Evolutionary conservation across 2,113 vertebrate genomes (phyloP).

Genomic region (Lasiurus cinereus): DNA sequence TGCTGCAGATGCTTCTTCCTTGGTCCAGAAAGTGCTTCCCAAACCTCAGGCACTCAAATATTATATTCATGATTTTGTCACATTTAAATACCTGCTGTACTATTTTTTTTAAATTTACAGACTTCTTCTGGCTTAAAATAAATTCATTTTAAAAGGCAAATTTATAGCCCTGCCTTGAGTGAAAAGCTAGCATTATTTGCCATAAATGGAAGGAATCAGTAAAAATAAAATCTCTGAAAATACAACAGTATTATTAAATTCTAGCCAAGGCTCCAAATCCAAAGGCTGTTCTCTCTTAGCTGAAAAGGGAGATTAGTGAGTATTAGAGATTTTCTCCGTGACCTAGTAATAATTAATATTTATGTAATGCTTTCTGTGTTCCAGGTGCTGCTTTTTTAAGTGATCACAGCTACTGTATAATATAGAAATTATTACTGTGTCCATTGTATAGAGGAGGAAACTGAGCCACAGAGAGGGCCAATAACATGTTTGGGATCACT

Average conservation of each 20-base stretch:
- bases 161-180: neutral
- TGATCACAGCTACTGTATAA: neutral
- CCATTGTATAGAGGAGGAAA: neutral
- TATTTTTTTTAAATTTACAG: neutral
- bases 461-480: neutral
- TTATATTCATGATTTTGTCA: neutral
- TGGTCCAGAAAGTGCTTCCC: neutral
- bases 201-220: conserved; percentile 33
- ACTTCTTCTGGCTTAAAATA: conserved; percentile 48
- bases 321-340: neutral
- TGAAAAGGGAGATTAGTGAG: neutral
- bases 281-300: neutral
- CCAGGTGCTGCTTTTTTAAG: neutral
- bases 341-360: neutral
- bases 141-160: conserved; percentile 39
- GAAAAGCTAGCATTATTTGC: conserved; percentile 33
- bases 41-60: neutral
- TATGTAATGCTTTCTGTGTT: neutral
- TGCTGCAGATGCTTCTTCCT: neutral
- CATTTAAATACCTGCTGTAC: neutral
- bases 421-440: neutral
- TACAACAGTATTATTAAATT: conserved; percentile 36
- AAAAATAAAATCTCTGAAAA: conserved; percentile 56
- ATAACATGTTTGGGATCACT: neutral
- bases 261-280: neutral